Evolutionary conservation across 2,888 invertebrate species (phyloP).

Genomic region (Parnassius mnemosyne): DNA sequence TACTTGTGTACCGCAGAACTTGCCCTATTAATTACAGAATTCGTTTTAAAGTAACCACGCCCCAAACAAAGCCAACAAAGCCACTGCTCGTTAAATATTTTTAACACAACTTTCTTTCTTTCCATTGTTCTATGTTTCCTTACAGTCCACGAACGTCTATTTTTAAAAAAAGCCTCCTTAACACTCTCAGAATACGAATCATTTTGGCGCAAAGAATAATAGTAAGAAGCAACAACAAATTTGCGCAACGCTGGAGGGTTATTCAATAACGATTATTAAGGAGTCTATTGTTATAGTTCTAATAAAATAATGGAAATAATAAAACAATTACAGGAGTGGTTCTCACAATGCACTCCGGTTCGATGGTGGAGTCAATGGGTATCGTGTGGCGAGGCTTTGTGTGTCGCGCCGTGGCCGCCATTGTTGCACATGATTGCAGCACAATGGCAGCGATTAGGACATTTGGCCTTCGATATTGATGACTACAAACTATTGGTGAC

Average conservation of each 20-base stretch:
- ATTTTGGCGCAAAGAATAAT: neutral
- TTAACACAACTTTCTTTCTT: slow-evolving; percentile 30
- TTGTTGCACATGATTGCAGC: neutral
- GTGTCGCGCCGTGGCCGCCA: neutral
- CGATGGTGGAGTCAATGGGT: slow-evolving; percentile 35
- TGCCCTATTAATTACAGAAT: slow-evolving; percentile 26
- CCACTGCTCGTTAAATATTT: slow-evolving; percentile 31
- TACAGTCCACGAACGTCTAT: neutral
- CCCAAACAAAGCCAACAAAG: slow-evolving; percentile 33
- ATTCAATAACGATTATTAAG: slow-evolving; percentile 40
- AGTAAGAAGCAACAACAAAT: slow-evolving; percentile 19
- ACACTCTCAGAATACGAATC: neutral
- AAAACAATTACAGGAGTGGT: slow-evolving; percentile 39
- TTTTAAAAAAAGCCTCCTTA: neutral
- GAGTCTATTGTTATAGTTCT: slow-evolving; percentile 28
- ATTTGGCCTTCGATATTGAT: neutral
- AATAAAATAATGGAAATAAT: slow-evolving; percentile 39
- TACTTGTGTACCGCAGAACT: slow-evolving; percentile 3
- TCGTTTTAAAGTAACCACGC: slow-evolving; percentile 34
- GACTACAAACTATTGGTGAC: neutral
- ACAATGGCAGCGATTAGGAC: neutral
- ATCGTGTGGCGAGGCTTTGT: slow-evolving; percentile 38
- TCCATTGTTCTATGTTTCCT: slow-evolving; percentile 1
- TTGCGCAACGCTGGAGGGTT: slow-evolving; percentile 30
- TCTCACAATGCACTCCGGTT: slow-evolving; percentile 30